Conservation (phyloP, 2,113 vertebrate species). For the Falcunculus frontatus region DNA sequence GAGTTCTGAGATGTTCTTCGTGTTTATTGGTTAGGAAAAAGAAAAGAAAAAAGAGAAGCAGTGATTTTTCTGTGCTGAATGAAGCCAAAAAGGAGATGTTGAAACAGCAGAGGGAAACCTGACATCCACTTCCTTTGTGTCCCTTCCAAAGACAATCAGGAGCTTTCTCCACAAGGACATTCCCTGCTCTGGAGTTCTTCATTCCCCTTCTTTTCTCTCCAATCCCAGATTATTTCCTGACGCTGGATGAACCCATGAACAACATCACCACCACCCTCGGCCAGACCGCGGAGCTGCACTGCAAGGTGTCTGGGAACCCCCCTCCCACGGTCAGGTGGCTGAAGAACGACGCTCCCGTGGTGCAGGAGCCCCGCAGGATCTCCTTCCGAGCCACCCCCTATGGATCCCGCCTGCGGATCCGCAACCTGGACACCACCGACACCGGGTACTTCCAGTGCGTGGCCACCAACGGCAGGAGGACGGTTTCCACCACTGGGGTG, state of each 20-base stretch:
- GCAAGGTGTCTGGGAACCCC: conserved; percentile 88
- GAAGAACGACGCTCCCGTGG: conserved; percentile 95
- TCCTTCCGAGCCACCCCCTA: conserved; percentile 85
- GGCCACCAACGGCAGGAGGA: conserved; percentile 85
- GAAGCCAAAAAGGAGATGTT: neutral
- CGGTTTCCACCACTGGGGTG: conserved; percentile 91
- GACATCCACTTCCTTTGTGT: neutral
- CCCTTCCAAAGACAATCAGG: neutral
- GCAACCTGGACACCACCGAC: conserved; percentile 95
- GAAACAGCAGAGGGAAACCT: neutral
- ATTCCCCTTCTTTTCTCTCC: neutral
- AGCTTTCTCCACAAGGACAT: neutral
- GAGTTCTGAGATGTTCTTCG: neutral
- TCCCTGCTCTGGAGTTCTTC: neutral
- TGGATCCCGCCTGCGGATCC: conserved; percentile 91
- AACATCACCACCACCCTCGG: conserved; percentile 97
- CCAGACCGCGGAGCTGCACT: conserved; percentile 90
- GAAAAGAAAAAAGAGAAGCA: neutral
- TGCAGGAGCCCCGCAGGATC: conserved; percentile 90
- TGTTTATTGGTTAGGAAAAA: neutral
- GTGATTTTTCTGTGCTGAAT: neutral
- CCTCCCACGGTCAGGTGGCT: conserved; percentile 88
- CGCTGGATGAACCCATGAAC: conserved; percentile 91
- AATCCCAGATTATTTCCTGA: conserved; percentile 81
- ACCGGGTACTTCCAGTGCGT: conserved; percentile 98